phyloP scores from a whole-genome alignment of 2,113 vertebrate species.

The Channa maculata region DNA sequence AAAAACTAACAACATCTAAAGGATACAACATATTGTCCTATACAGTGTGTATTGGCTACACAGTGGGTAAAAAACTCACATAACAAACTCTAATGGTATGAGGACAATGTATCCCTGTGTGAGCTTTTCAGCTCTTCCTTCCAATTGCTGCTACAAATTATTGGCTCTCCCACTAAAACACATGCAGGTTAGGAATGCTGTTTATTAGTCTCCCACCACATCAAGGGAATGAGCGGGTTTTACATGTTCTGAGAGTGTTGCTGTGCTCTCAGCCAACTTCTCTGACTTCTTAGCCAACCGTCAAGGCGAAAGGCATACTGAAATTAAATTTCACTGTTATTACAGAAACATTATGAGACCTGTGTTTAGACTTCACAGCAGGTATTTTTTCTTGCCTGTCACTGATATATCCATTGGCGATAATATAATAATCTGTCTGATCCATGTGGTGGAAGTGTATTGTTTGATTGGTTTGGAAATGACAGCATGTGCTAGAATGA shows the following conservation, averaged over 20 bases:
- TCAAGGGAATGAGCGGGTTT: conserved; percentile 70
- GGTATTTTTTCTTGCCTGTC: conserved; percentile 17
- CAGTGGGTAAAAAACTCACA: conserved; percentile 10
- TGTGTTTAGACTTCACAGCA: conserved; percentile 19
- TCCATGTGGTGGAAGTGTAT: conserved; percentile 4
- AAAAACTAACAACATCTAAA: background rate
- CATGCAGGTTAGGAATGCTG: conserved; percentile 57
- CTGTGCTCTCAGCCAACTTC: conserved; percentile 54
- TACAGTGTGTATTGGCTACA: background rate
- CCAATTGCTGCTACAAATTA: conserved; percentile 48
- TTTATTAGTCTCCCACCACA: conserved; percentile 74
- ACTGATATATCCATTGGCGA: conserved; percentile 24
- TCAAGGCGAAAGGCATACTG: too few relatives aligned
- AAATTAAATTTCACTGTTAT: too few relatives aligned
- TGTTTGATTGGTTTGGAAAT: conserved; percentile 9
- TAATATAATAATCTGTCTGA: conserved; percentile 24
- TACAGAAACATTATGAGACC: conserved; percentile 19
- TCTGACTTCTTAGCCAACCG: background rate
- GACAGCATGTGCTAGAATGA: background rate
- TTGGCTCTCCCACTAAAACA: conserved; percentile 60
- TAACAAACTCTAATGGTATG: conserved; percentile 50
- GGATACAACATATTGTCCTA: conserved; percentile 1
- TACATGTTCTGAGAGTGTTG: conserved; percentile 63
- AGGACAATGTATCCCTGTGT: conserved; percentile 60
- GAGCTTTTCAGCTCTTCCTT: conserved; percentile 36